A percentile compares a stretch with the other conserved stretches of the same genome.
phyloP scores from a whole-genome alignment of 2,113 vertebrate genomes.

The Brevimyrus niger region DNA sequence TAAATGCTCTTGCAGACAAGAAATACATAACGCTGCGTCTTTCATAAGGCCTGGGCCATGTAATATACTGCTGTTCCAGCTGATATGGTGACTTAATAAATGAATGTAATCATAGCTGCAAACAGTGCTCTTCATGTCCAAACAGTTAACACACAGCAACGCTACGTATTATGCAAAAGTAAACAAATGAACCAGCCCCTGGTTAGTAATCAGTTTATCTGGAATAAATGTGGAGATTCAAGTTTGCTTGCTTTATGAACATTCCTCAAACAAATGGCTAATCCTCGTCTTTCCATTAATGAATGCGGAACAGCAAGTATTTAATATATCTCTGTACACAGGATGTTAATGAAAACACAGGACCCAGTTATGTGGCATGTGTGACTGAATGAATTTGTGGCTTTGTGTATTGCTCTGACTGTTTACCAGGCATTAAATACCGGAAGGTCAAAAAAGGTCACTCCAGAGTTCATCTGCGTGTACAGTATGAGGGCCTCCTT shows the following conservation, averaged over 20 bases:
- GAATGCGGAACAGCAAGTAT: not conserved
- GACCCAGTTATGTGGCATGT: not conserved
- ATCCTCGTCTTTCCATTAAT: not conserved
- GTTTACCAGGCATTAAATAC: not conserved
- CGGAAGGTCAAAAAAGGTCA: not conserved
- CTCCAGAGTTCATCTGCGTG: not conserved
- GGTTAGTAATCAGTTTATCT: not conserved
- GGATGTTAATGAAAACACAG: not conserved
- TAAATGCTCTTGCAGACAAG: not conserved
- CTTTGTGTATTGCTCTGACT: not conserved
- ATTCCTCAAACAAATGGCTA: not conserved
- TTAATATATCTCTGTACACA: not conserved
- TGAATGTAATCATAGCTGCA: not conserved
- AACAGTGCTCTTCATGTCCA: not conserved
- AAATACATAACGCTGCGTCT: not conserved
- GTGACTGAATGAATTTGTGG: not conserved
- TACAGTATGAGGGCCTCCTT: not conserved
- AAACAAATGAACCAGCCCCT: not conserved
- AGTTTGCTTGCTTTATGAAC: not conserved
- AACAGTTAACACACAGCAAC: not conserved
- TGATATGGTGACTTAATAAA: not conserved
- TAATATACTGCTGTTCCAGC: not conserved
- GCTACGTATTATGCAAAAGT: not conserved
- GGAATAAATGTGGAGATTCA: not conserved
- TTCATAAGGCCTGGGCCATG: not conserved